Evolutionary conservation across 1,140 invertebrate genomes (phyloP).

Genomic region (Ceratosolen solmsi): DNA sequence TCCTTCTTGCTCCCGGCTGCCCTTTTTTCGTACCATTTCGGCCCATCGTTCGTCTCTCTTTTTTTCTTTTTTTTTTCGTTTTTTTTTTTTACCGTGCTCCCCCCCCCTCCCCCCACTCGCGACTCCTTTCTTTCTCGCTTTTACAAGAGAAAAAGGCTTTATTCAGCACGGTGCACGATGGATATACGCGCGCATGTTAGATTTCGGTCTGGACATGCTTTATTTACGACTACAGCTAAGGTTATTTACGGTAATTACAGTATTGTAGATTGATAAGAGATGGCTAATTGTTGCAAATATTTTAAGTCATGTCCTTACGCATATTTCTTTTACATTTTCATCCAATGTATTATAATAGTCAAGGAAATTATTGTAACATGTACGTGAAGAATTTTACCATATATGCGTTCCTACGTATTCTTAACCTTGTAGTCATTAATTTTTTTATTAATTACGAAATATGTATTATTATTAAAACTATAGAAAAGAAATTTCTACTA

Average conservation of each 20-base stretch:
- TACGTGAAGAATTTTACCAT: no score
- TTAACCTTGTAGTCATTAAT: no score
- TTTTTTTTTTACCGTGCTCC: not conserved
- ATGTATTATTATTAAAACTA: no score
- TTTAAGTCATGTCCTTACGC: not conserved
- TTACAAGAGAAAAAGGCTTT: conserved; percentile 32
- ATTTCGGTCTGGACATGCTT: conserved; percentile 21
- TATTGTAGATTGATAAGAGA: not conserved
- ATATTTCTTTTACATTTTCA: not conserved
- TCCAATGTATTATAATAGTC: not conserved
- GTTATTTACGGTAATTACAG: conserved; percentile 42
- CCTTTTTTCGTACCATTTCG: conserved; percentile 5
- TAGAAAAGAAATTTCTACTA: no score
- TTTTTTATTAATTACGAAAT: no score
- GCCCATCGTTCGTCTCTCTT: conserved; percentile 3
- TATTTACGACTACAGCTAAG: conserved; percentile 29
- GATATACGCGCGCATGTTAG: not conserved
- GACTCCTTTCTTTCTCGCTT: not conserved
- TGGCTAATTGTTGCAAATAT: not conserved
- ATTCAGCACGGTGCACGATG: not conserved
- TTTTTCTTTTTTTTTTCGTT: no score
- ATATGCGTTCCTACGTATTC: no score
- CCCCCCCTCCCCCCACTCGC: not conserved
- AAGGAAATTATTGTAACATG: not conserved
- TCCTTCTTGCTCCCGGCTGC: conserved; percentile 4